These are phyloP conservation scores for Lathronympha strigana DNA, from an alignment of 2,888 invertebrate species.

Conservation along the genomic window DNA sequence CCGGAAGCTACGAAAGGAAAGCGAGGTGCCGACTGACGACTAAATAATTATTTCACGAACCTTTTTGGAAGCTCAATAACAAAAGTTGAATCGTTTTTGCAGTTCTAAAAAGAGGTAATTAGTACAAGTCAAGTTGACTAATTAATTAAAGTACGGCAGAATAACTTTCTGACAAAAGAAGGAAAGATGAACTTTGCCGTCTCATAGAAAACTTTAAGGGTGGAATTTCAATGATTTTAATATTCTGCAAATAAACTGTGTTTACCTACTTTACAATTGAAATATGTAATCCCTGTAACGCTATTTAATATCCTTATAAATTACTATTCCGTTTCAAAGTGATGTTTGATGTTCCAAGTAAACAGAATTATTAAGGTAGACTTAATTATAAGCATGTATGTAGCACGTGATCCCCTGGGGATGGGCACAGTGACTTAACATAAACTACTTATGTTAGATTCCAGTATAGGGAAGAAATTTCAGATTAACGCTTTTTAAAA, in stretches of 20 bases:
- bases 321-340: conserved; percentile 4
- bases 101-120: conserved; percentile 33
- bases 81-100: conserved; percentile 16
- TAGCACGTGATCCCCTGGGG: neutral
- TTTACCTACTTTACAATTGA: neutral
- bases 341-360: neutral
- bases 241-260: conserved; percentile 21
- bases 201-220: conserved; percentile 15
- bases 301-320: conserved; percentile 5
- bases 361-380: neutral
- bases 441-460: neutral
- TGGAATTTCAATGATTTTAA: conserved; percentile 23
- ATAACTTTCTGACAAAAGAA: conserved; percentile 35
- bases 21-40: neutral
- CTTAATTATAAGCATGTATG: conserved; percentile 10
- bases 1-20: conserved; percentile 2
- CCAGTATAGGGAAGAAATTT: neutral
- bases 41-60: conserved; percentile 8
- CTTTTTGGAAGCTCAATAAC: conserved; percentile 10
- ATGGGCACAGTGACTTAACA: neutral
- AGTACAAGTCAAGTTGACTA: conserved; percentile 31
- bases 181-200: conserved; percentile 28
- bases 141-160: conserved; percentile 37
- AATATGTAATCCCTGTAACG: neutral
- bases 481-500: neutral